Base-by-base conservation (phyloP, 2,888 invertebrate genomes). In the Siphonodentalium dalli region DNA sequence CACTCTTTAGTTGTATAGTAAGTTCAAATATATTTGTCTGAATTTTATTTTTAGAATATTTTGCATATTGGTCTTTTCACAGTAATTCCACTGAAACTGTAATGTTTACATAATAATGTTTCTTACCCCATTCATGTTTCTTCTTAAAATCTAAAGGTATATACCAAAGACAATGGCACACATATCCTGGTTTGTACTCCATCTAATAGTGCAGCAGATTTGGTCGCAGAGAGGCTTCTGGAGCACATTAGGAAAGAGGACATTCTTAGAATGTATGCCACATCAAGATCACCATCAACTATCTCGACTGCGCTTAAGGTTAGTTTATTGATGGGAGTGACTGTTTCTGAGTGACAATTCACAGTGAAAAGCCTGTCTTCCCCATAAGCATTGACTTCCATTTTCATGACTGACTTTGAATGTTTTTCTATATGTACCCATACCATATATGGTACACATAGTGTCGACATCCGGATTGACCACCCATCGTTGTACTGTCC, bases 191-290 rank as follows among this genome's bases (percentile, higher is more conserved):
- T 39, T 9, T 54, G 48, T 15, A 44, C 48, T 43, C 53, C 53
- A 24, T 46, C 46, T 31, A 53, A 53, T 21, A 53, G 57, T 38
- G 67, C 69, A 9, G 61, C 64, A 2, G 68, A 69, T 41, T 55
- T 65, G 31, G 44, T 69, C 20, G 51, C 65, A n/a, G 47, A 59
- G 39, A 46, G 61, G 29, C 58, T 69, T 8, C 48, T 66, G 18
- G 42, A 51, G 5, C 61, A 64, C 23, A 43, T 64, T 23, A 35
- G 38, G 18, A 61, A 55, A 45, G 15, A 18, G 4, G 42, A 54
- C 8, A 40, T 62, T 18, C 54, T 58, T 18, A 41, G 67, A 33
- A 40, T 69, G 52, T 58, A 63, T 45, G 69, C 69, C 8, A 27
- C 42, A 4, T 62, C 59, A 9, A 45, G 67, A 41, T 24, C 24